A percentile compares a stretch with the other conserved stretches of the same genome.
These are phyloP conservation scores for Psilopsiagon aurifrons DNA, from an alignment of 2,113 vertebrate genomes.

Conservation along the genomic window DNA sequence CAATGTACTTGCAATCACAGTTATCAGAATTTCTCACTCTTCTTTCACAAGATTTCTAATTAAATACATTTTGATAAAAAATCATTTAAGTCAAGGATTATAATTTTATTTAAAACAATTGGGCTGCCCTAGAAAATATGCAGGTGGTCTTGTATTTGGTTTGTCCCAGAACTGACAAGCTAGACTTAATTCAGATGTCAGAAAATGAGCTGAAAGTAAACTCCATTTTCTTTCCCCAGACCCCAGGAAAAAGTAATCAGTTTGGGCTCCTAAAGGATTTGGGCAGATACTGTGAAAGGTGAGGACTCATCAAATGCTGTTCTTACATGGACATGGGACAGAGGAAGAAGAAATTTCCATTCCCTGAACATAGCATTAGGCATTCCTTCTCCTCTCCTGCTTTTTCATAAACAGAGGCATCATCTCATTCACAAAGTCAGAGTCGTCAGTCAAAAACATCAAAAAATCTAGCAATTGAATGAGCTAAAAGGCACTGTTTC, in stretches of 20 bases:
- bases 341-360: neutral
- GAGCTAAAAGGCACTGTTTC: neutral
- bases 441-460: neutral
- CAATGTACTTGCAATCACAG: neutral
- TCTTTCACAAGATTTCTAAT: neutral
- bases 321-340: neutral
- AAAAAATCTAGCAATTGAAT: neutral
- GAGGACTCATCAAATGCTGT: neutral
- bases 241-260: neutral
- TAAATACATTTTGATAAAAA: neutral
- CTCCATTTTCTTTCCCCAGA: fast-evolving
- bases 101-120: neutral
- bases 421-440: neutral
- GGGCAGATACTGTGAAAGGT: neutral
- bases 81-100: neutral
- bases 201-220: neutral
- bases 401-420: neutral
- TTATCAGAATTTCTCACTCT: neutral
- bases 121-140: neutral
- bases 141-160: neutral
- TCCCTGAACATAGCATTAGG: neutral
- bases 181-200: neutral
- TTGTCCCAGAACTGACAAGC: neutral
- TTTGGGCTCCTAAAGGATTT: neutral
- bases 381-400: neutral